phyloP scores from a whole-genome alignment of 2,797 vertebrate genomes.

The Pithecia hirsuta region DNA sequence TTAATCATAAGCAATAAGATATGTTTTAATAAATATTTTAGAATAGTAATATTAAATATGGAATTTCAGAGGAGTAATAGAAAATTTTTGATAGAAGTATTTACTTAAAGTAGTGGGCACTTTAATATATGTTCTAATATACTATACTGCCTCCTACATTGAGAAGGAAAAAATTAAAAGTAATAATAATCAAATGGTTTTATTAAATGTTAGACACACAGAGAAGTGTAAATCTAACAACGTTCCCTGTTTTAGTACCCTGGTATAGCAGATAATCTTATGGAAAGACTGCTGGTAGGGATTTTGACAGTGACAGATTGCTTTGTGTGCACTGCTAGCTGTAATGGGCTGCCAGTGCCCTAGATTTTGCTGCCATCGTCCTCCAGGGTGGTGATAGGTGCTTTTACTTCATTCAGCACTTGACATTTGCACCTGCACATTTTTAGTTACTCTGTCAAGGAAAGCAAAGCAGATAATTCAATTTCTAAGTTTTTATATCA shows the following conservation, averaged over 20 bases:
- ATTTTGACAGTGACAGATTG: slow-evolving; percentile 50
- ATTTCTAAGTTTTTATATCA: neutral
- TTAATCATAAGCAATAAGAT: slow-evolving; percentile 16
- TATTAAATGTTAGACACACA: neutral
- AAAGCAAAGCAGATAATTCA: neutral
- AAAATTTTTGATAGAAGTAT: neutral
- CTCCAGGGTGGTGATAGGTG: neutral
- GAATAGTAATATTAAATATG: neutral
- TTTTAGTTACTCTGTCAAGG: slow-evolving; percentile 20
- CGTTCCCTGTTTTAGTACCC: neutral
- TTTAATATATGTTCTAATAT: neutral
- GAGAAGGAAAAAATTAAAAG: neutral
- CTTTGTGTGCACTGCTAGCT: neutral
- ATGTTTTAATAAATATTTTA: slow-evolving; percentile 29
- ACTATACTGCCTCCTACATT: neutral
- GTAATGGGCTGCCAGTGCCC: neutral
- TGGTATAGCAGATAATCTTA: neutral
- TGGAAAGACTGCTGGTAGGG: neutral
- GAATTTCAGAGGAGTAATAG: neutral
- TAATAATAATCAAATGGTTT: neutral
- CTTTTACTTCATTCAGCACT: neutral
- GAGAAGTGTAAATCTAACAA: neutral
- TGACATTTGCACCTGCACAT: neutral
- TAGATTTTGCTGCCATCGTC: neutral
- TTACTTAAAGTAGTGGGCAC: neutral